Percentiles rank a stretch among this genome's conserved stretches.
phyloP scores from a whole-genome alignment of 2,113 vertebrate species.

The Nothocercus julius region DNA sequence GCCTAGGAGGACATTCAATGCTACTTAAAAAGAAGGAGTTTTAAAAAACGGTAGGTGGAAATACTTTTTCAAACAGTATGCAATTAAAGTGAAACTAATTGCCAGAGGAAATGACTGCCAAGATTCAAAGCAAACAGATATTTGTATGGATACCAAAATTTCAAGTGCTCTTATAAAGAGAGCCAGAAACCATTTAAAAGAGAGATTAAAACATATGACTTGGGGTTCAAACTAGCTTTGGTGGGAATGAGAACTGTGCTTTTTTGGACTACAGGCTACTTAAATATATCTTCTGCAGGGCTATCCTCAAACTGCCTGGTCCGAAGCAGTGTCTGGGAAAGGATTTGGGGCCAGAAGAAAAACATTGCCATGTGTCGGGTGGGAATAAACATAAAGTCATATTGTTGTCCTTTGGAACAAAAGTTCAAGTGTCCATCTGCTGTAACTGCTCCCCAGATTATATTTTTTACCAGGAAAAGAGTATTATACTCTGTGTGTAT shows the following conservation, averaged over 20 bases:
- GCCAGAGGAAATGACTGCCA: neutral
- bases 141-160: neutral
- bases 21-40: slow-evolving; percentile 35
- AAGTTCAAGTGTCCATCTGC: neutral
- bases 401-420: neutral
- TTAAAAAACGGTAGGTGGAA: slow-evolving; percentile 25
- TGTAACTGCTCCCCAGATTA: neutral
- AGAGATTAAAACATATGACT: neutral
- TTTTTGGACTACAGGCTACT: neutral
- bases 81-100: neutral
- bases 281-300: neutral
- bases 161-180: neutral
- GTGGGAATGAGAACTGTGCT: neutral
- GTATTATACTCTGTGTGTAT: neutral
- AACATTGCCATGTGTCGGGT: neutral
- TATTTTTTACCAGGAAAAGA: accelerated
- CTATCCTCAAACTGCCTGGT: neutral
- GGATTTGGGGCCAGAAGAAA: neutral
- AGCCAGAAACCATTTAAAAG: neutral
- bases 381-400: neutral
- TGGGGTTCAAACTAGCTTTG: neutral
- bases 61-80: neutral
- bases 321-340: neutral
- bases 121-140: neutral
- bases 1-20: neutral